Evolutionary conservation across 2,797 vertebrate species (phyloP).

Genomic region (Microctenopoma stevenorrisi): DNA sequence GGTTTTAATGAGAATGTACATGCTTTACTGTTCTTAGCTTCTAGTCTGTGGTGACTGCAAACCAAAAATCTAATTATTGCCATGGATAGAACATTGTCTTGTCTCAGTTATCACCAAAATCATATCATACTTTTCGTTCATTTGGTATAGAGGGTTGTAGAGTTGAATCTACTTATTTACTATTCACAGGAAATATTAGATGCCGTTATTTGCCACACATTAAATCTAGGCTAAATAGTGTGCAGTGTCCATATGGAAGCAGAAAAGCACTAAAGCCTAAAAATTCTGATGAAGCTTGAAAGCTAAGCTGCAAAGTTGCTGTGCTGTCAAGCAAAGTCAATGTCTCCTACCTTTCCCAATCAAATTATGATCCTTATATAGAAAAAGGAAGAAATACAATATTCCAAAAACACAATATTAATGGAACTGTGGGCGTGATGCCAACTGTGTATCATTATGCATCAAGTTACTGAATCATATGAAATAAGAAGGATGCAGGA

Average conservation of each 20-base stretch:
- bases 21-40: too few relatives aligned
- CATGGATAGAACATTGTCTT: background rate
- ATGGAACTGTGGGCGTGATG: constrained; percentile 37
- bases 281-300: constrained; percentile 45
- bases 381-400: constrained; percentile 33
- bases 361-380: constrained; percentile 39
- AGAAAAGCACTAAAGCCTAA: constrained; percentile 14
- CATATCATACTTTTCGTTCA: background rate
- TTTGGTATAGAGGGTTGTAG: background rate
- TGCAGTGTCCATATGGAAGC: constrained; percentile 21
- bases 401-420: constrained; percentile 35
- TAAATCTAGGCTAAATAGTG: background rate
- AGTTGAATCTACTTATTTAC: too few relatives aligned
- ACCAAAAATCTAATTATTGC: background rate
- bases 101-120: background rate
- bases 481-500: background rate
- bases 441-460: constrained; percentile 16
- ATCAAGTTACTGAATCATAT: background rate
- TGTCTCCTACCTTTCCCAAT: constrained; percentile 20
- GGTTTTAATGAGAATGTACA: background rate
- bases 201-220: background rate
- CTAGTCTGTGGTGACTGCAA: background rate
- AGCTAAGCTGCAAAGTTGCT: constrained; percentile 29
- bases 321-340: constrained; percentile 39
- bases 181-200: constrained; percentile 4